A percentile compares a stretch with the other conserved stretches of the same genome.
Evolutionary conservation across 1,140 invertebrate genomes (phyloP).

Genomic region (Popillia japonica): DNA sequence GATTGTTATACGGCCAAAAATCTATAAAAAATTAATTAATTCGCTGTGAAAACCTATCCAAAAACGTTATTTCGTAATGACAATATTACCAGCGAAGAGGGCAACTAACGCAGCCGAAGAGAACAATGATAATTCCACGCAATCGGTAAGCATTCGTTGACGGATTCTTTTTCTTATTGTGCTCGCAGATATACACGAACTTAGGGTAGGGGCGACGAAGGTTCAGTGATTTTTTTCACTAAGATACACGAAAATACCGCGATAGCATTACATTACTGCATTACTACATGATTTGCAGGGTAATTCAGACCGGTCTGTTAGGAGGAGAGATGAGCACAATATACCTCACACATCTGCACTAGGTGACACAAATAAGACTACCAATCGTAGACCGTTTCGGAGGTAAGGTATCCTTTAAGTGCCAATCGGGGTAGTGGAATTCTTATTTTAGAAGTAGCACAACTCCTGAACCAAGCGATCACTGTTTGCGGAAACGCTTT

Average conservation of each 20-base stretch:
- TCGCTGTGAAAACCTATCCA: background rate
- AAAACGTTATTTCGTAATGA: conserved; percentile 49
- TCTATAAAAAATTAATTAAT: background rate
- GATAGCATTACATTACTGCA: conserved; percentile 37
- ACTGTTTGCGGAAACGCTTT: conserved; percentile 54
- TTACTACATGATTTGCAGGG: conserved; percentile 47
- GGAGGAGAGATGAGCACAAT: conserved; percentile 54
- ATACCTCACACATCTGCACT: conserved; percentile 49
- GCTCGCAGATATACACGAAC: conserved; percentile 40
- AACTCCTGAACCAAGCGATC: conserved; percentile 54
- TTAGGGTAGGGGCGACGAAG: conserved; percentile 44
- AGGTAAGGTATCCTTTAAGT: too few relatives aligned
- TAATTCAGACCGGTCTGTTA: conserved; percentile 48
- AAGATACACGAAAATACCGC: conserved; percentile 39
- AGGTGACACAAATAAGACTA: conserved; percentile 48
- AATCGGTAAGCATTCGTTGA: conserved; percentile 51
- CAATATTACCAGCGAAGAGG: conserved; percentile 57
- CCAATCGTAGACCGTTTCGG: conserved; percentile 52
- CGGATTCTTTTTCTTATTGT: conserved; percentile 21
- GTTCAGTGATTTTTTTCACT: conserved; percentile 44
- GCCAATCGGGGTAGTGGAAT: too few relatives aligned
- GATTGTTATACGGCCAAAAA: background rate
- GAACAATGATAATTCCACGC: conserved; percentile 51
- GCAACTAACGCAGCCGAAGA: conserved; percentile 54
- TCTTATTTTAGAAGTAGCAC: conserved; percentile 46